Base-by-base conservation (phyloP, 37 sponge, comb jelly and placozoan genomes). In the Tethya wilhelma region DNA sequence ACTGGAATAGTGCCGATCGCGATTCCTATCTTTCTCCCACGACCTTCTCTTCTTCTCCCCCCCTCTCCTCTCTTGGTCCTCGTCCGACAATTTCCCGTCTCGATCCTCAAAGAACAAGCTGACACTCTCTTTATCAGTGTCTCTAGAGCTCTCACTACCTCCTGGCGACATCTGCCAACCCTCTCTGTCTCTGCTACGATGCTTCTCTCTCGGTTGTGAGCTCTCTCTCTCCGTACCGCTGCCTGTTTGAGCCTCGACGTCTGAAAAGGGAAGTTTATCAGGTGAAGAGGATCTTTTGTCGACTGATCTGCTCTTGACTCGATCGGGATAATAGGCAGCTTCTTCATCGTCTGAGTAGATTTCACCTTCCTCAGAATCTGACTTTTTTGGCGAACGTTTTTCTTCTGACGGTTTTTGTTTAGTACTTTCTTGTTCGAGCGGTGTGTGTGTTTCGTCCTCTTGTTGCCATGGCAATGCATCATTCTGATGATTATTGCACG, bases 281-380 rank as follows among this genome's bases (percentile, higher is more conserved):
- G n/a, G n/a, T n/a, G n/a, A n/a, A n/a, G n/a, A n/a, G n/a, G n/a
- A n/a, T n/a, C n/a, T n/a, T n/a, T n/a, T n/a, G n/a, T n/a, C n/a
- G n/a, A n/a, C n/a, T n/a, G n/a, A n/a, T n/a, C 81, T 29, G 40
- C 74, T 79, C 43, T 69, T 88, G 11, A 88, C 82, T 28, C 49
- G 77, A 38, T 77, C 62, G 17, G 88, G 88, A 41, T 67, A 88
- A 56, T 88, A 88, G 0, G 88, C 88, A 2, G 88, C 82, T 70
- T 88, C 80, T 68, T 91, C 92, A 42, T 87, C 84, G 58, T 91
- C 92, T 0, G 88, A 87, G 56, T 77, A 66, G 19, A 86, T 83
- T 57, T 91, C 92, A 39, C 88, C 88, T 9, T 91, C 86, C 26
- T 70, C 86, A 12, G 55, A 64, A n/a, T 44, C 74, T 29, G 44